Base-by-base conservation (phyloP, 2,888 invertebrate genomes). In the Lasioglossum figueresi region DNA sequence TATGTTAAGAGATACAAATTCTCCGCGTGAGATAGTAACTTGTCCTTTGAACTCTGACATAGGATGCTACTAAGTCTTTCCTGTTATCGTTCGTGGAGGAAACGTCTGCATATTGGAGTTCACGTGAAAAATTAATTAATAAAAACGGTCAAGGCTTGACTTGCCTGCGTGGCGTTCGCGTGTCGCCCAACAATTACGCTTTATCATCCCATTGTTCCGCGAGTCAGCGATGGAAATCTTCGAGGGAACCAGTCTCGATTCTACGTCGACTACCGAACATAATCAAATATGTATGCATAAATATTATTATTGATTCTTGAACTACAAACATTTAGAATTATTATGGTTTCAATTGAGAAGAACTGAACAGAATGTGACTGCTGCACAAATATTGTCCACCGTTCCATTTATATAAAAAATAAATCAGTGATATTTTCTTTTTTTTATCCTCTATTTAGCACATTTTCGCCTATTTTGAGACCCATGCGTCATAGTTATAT, bases 101-200 rank as follows among this genome's bases (percentile, higher is more conserved):
- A 34, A 63, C 31, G 27, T 63, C 34, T 34, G 27, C 31, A 66
- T 31, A 31, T 34, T 34, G 31, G 14, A 31, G 31, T 19, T 31
- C 66, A 66, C 34, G 34, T 34, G 66, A 68, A 68, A 68, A 68
- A 68, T 68, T 37, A 68, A 68, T 68, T 68, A 68, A 37, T 37
- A 68, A 68, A 68, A 68, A 68, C 23, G 66, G 37, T 68, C 37
- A 37, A 19, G 66, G 23, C 66, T 68, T 23, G 34, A 66, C 34
- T 66, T 6, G 66, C 3, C 66, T 37, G 66, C 34, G 19, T 14
- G 31, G 34, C 2, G 66, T 10, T 68, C 23, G 66, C 66, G 66
- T 68, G 66, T 23, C 37, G 23, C 23, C 34, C 34, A 37, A 23
- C 66, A 68, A 68, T 68, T 68, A 68, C 1, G 66, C 8, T 37